Evolutionary conservation across 2,888 invertebrate genomes (phyloP), one percentile per base, ranked within the genome.

Genomic region (Fragum whitleyi): DNA sequence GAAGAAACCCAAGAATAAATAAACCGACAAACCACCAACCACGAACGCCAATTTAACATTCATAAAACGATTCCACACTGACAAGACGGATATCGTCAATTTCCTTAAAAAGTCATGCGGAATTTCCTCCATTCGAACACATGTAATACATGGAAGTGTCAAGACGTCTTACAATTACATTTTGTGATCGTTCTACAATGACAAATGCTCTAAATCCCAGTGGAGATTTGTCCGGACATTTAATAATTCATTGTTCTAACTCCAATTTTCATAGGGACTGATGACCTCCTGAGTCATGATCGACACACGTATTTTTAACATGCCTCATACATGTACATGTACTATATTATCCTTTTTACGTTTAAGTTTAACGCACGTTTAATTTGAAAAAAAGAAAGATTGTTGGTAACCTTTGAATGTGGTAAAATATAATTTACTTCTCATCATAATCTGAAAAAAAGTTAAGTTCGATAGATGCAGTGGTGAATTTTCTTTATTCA

Each of bases 131-230:
- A 5, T 61, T 61, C n/a, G 32, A 32, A 32, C 32, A 28, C 61
- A 32, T 61, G 61, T 61, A 32, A 61, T 61, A 29, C 28, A 61
- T 61, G 28, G 61, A 32, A 32, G n/a, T 61, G 61, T 61, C 61
- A 28, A 32, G 32, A 26, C 29, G 23, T 3, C 32, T 32, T 32
- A 61, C 29, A 61, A 23, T 61, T 61, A 26, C 32, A 32, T 61
- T 61, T 61, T 61, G 61, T 32, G 61, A 28, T 61, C 11, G 61
- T 61, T 28, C 19, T 28, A 21, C 32, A 61, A 61, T 61, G 61
- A 61, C 61, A 61, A 28, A 61, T 32, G 61, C n/a, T 16, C 61
- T 2, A 11, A 32, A 19, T 61, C 61, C 61, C 61, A 26, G 32
- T 57, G 57, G 57, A 57, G 57, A 57, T 57, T 57, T 26, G 57